Conservation (phyloP, 2,888 invertebrate genomes). For the Eristalis arbustorum region DNA sequence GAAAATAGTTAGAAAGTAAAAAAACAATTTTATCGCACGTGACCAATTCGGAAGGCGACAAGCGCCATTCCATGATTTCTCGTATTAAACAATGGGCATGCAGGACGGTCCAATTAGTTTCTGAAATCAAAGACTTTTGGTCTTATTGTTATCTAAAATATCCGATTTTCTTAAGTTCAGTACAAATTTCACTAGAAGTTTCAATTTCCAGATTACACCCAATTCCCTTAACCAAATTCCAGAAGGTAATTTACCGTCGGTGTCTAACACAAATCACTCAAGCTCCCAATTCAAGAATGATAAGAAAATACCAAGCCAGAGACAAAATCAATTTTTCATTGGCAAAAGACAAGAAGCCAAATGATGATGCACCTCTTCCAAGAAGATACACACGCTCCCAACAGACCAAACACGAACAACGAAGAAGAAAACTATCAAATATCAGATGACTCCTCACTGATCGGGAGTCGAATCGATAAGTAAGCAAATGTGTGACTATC, state of each 20-base stretch:
- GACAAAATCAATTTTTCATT: neutral
- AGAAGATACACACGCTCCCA: neutral
- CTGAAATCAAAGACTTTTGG: no score
- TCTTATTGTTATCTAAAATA: no score
- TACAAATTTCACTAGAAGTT: no score
- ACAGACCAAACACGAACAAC: neutral
- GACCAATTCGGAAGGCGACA: no score
- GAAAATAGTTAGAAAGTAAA: no score
- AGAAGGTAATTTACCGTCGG: neutral
- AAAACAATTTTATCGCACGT: no score
- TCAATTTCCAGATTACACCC: no score
- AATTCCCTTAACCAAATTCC: no score
- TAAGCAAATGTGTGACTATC: neutral
- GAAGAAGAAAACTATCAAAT: neutral
- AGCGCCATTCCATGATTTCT: no score
- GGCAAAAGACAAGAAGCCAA: neutral
- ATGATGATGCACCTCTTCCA: neutral
- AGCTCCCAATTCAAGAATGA: neutral
- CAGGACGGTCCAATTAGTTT: no score
- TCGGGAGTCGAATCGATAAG: conserved; percentile 9
- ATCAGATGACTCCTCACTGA: neutral
- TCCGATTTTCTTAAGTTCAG: no score
- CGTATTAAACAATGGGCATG: no score
- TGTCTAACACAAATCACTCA: neutral
- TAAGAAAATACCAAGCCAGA: neutral